Percentiles rank a stretch among this genome's conserved stretches.
Evolutionary conservation across 2,113 vertebrate genomes (phyloP).

Genomic region (Motacilla alba): DNA sequence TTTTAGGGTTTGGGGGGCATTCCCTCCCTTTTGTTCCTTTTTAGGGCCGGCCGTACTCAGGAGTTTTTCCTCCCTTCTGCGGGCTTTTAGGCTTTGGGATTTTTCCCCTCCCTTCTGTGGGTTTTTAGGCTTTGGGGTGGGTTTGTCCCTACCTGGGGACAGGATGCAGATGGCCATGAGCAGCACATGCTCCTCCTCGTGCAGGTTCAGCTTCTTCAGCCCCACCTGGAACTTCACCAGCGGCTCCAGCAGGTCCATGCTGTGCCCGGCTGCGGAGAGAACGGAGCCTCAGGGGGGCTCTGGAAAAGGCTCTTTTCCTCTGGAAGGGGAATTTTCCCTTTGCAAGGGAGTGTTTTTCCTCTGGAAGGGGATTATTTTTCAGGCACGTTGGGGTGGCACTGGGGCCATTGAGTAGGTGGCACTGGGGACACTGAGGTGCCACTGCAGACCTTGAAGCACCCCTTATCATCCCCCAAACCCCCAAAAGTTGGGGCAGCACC

Average conservation of each 20-base stretch:
- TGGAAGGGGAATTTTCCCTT: background rate
- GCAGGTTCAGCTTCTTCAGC: conserved; percentile 93
- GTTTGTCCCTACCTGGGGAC: conserved; percentile 83
- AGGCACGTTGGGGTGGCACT: background rate
- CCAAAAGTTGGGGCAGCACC: background rate
- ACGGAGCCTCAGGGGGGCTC: accelerated
- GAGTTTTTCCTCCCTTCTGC: too few relatives aligned
- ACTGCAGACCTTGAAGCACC: background rate
- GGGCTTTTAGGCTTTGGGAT: background rate
- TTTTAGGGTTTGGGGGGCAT: too few relatives aligned
- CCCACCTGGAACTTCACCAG: conserved; percentile 95
- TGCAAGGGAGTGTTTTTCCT: too few relatives aligned
- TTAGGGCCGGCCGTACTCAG: too few relatives aligned
- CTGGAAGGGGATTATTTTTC: background rate
- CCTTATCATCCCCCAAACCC: background rate
- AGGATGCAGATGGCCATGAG: conserved; percentile 98
- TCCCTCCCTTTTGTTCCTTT: background rate
- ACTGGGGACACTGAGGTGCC: background rate
- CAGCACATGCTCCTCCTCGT: conserved; percentile 93
- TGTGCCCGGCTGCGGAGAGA: conserved; percentile 86
- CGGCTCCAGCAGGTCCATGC: conserved; percentile 89
- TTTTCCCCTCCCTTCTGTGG: background rate
- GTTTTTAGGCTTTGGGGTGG: background rate
- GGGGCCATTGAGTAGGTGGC: background rate
- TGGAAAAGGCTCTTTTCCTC: background rate